Percentiles rank a stretch among this genome's conserved stretches.
These are phyloP conservation scores for Torymus texanus DNA, from an alignment of 2,888 invertebrate genomes.

Conservation along the genomic window DNA sequence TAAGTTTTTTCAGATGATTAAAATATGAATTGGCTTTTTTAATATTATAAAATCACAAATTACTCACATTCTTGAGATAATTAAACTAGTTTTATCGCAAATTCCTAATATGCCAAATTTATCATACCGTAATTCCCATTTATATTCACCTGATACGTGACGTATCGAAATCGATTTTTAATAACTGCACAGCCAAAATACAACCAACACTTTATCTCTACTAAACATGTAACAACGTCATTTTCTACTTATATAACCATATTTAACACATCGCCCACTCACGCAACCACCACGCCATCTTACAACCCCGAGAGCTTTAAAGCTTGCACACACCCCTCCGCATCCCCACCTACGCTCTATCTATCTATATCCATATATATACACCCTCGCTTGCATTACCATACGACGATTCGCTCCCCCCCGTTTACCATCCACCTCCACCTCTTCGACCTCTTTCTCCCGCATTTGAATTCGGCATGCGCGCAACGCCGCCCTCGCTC, in stretches of 20 bases:
- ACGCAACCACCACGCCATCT: no score
- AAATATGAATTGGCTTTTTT: no score
- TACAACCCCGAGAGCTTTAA: no score
- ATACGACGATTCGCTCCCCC: slow-evolving; percentile 23
- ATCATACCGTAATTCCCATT: not conserved
- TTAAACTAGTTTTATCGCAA: no score
- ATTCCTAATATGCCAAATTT: no score
- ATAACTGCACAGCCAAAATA: not conserved
- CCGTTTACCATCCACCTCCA: not conserved
- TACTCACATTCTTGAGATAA: no score
- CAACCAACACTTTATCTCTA: not conserved
- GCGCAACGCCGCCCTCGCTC: slow-evolving; percentile 63
- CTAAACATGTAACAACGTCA: no score
- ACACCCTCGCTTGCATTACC: slow-evolving; percentile 16
- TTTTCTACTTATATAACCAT: no score
- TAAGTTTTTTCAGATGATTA: no score
- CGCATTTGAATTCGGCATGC: slow-evolving; percentile 64
- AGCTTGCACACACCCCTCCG: not conserved
- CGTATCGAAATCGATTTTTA: not conserved
- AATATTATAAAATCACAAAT: no score
- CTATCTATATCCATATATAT: no score
- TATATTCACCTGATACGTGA: not conserved
- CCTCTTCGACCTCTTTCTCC: not conserved
- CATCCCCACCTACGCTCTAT: not conserved
- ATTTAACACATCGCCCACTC: no score